phyloP scores from a whole-genome alignment of 92 coral and sea anemone genomes.

The Bergia puertoricense region DNA sequence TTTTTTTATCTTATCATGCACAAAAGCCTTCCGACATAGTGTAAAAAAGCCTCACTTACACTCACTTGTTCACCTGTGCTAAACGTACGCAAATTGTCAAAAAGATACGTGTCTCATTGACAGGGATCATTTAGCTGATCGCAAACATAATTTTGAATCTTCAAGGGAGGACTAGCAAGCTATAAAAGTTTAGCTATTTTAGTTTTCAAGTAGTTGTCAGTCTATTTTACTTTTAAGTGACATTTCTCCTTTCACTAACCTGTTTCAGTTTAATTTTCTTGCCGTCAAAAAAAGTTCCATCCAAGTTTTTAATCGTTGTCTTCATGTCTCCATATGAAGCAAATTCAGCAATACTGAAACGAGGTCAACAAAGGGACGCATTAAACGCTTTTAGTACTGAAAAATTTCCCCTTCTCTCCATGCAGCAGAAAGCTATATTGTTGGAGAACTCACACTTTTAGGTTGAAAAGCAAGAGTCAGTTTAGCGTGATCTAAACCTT shows the following conservation, averaged over 20 bases:
- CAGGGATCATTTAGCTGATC: too few species aligned
- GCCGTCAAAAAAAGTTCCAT: slow-evolving; percentile 36
- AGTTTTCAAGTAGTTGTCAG: too few species aligned
- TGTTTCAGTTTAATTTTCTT: slow-evolving; percentile 34
- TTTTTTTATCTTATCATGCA: too few species aligned
- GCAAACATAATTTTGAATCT: too few species aligned
- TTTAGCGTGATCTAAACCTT: neutral
- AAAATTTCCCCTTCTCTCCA: neutral
- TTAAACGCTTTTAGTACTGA: neutral
- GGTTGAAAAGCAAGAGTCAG: neutral
- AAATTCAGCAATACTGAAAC: slow-evolving; percentile 34
- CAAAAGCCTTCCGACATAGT: too few species aligned
- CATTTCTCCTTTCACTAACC: slow-evolving; percentile 1
- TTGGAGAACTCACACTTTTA: neutral
- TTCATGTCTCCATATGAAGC: slow-evolving; percentile 43
- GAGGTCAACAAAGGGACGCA: neutral
- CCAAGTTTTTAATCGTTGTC: slow-evolving; percentile 26
- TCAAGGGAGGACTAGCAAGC: too few species aligned
- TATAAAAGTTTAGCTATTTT: too few species aligned
- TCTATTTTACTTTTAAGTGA: neutral
- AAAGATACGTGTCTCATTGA: too few species aligned
- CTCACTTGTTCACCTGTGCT: too few species aligned
- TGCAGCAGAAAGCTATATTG: neutral
- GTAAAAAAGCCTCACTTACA: too few species aligned
- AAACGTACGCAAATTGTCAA: too few species aligned